Percentiles rank a stretch among this genome's conserved stretches.
Conservation (phyloP, 2,797 vertebrate species). For the Euphonia xanthogaster region DNA sequence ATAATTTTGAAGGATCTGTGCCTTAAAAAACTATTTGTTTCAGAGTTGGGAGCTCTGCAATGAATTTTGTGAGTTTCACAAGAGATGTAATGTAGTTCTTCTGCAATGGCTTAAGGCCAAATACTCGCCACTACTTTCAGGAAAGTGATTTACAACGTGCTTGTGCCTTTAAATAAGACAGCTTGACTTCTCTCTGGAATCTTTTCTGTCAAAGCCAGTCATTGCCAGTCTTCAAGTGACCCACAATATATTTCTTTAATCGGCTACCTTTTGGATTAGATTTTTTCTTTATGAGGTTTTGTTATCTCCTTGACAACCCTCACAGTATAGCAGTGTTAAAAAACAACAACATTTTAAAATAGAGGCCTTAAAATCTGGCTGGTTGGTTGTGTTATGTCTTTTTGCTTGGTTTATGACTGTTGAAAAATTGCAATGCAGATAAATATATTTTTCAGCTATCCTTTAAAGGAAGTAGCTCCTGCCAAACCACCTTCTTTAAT, state of each 20-base stretch:
- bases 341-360: background rate
- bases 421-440: background rate
- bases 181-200: background rate
- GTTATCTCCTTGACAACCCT: slow-evolving; percentile 17
- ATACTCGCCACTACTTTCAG: background rate
- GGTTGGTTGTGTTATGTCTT: background rate
- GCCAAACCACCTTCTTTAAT: background rate
- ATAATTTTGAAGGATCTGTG: background rate
- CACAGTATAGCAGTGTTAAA: background rate
- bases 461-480: background rate
- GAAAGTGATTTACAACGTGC: background rate
- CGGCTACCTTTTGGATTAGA: background rate
- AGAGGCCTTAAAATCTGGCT: slow-evolving; percentile 3
- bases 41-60: background rate
- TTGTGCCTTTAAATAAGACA: slow-evolving; percentile 21
- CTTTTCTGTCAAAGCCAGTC: background rate
- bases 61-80: background rate
- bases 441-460: background rate
- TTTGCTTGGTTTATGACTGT: background rate
- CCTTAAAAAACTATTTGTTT: slow-evolving; percentile 4
- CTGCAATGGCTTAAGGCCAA: background rate
- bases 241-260: background rate
- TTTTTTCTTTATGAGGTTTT: background rate
- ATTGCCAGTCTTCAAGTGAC: background rate
- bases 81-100: background rate